phyloP scores from a whole-genome alignment of 2,797 vertebrate genomes.

The Neopelma chrysocephalum region DNA sequence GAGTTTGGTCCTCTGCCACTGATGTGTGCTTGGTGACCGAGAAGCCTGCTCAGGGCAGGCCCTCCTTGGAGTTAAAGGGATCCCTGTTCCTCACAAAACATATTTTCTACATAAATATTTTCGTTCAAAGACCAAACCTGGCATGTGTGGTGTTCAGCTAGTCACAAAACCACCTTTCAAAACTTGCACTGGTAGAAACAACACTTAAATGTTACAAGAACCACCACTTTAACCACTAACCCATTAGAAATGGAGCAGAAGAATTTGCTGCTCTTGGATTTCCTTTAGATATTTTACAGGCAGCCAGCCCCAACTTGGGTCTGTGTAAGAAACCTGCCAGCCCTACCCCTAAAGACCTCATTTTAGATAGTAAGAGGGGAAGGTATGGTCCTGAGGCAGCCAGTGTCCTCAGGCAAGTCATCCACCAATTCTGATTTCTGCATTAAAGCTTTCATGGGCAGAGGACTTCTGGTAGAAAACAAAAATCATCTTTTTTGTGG shows the following conservation, averaged over 20 bases:
- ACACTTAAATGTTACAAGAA: neutral
- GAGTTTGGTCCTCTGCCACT: neutral
- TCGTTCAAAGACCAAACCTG: neutral
- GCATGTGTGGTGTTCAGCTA: neutral
- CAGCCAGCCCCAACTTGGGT: neutral
- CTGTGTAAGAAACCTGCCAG: neutral
- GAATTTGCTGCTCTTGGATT: slow-evolving; percentile 13
- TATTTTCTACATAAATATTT: neutral
- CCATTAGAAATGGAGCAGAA: slow-evolving; percentile 8
- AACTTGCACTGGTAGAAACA: slow-evolving; percentile 10
- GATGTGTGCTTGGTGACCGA: fast-evolving
- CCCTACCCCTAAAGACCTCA: neutral
- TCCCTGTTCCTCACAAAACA: neutral
- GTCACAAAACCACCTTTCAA: slow-evolving; percentile 50
- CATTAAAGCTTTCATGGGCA: neutral
- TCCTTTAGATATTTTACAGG: neutral
- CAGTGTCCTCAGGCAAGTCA: neutral
- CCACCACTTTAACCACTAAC: slow-evolving; percentile 19
- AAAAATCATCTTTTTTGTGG: neutral
- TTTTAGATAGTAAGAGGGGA: neutral
- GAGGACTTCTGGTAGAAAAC: neutral
- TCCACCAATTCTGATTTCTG: neutral
- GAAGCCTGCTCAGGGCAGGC: neutral
- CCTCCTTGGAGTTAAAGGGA: neutral
- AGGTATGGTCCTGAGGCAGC: neutral